A percentile compares a stretch with the other conserved stretches of the same genome.
These are phyloP conservation scores for Parapsyche elsis DNA, from an alignment of 1,140 invertebrate species.

Conservation along the genomic window DNA sequence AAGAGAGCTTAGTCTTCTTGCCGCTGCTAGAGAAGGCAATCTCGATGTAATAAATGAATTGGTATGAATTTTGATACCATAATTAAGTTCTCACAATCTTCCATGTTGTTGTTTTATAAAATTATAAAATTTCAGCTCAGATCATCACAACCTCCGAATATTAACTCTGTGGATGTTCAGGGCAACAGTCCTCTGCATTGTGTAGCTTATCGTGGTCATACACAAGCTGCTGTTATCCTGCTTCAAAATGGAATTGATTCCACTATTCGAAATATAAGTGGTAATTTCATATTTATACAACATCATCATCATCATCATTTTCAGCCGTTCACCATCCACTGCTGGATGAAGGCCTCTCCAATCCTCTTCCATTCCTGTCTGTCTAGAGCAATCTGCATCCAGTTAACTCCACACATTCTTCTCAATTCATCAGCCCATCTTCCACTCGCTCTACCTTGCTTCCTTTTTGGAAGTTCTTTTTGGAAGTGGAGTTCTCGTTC, in stretches of 20 bases:
- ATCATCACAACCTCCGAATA: conserved; percentile 62
- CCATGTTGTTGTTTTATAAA: not conserved
- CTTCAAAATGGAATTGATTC: conserved; percentile 73
- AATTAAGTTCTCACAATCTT: too few species aligned
- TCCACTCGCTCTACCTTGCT: too few species aligned
- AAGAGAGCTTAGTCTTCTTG: conserved; percentile 68
- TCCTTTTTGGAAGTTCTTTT: not conserved
- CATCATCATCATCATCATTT: too few species aligned
- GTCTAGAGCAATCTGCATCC: too few species aligned
- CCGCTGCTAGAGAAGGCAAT: conserved; percentile 71
- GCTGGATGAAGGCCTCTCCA: too few species aligned
- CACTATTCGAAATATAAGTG: conserved; percentile 67
- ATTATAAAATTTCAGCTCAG: conserved; percentile 59
- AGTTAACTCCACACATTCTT: too few species aligned
- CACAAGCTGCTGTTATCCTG: conserved; percentile 73
- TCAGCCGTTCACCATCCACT: too few species aligned
- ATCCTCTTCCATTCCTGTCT: too few species aligned
- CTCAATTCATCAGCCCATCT: too few species aligned
- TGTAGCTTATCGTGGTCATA: conserved; percentile 74
- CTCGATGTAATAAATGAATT: conserved; percentile 68
- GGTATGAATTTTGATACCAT: too few species aligned
- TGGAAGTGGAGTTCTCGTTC: too few species aligned
- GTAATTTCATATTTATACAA: conserved; percentile 59
- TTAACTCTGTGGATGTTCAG: conserved; percentile 66
- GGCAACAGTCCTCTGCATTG: conserved; percentile 79